A percentile compares a stretch with the other conserved stretches of the same genome.
phyloP scores from a whole-genome alignment of 2,888 invertebrate species.

The Mythimna loreyi region DNA sequence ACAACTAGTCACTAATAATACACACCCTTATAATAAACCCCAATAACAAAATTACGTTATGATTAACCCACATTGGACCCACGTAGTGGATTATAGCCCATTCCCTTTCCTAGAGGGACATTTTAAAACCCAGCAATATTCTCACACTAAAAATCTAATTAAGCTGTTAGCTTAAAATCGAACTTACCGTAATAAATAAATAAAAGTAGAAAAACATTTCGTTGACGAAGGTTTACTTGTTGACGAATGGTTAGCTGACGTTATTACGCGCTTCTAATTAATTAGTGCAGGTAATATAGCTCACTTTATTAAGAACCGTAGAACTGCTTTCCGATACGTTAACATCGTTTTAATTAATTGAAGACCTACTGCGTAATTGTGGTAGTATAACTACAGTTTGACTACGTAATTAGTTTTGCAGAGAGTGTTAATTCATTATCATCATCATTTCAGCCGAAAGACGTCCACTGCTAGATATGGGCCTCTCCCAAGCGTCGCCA shows the following conservation, averaged over 20 bases:
- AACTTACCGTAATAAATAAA: slow-evolving; percentile 41
- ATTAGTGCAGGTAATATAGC: slow-evolving; percentile 49
- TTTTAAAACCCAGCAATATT: too few relatives aligned
- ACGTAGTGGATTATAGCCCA: too few relatives aligned
- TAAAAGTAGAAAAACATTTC: slow-evolving; percentile 42
- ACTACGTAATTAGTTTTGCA: background rate
- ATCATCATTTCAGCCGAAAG: too few relatives aligned
- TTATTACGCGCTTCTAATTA: slow-evolving; percentile 53
- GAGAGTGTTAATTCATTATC: background rate
- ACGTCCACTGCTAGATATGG: too few relatives aligned
- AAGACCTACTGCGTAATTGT: background rate
- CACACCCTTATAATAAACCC: too few relatives aligned
- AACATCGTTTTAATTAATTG: slow-evolving; percentile 47
- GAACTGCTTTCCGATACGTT: slow-evolving; percentile 46
- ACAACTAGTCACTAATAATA: too few relatives aligned
- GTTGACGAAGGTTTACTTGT: background rate
- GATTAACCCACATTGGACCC: too few relatives aligned
- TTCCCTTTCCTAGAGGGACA: too few relatives aligned
- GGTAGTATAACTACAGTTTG: background rate
- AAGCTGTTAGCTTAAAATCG: too few relatives aligned
- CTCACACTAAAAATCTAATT: too few relatives aligned
- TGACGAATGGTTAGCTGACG: slow-evolving; percentile 20
- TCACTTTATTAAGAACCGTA: slow-evolving; percentile 43
- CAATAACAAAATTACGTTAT: too few relatives aligned
- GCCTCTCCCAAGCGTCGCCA: too few relatives aligned